Evolutionary conservation across 2,113 vertebrate genomes (phyloP).

Genomic region (Fulmarus glacialis): DNA sequence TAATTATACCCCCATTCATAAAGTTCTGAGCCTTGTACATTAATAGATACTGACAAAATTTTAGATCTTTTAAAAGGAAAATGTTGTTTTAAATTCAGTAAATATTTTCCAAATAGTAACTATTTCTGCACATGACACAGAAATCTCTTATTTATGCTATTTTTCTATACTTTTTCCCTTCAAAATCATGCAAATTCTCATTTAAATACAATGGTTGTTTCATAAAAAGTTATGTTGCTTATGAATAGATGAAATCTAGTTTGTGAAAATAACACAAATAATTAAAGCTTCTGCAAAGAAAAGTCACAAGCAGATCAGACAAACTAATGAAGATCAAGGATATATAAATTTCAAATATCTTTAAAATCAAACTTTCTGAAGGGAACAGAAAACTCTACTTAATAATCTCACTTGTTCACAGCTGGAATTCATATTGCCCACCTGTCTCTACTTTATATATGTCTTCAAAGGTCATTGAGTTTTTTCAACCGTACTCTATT

Average conservation of each 20-base stretch:
- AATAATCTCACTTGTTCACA: not conserved
- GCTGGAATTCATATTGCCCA: not conserved
- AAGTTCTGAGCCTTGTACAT: not conserved
- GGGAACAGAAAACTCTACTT: not conserved
- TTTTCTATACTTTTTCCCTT: not conserved
- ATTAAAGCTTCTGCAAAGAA: not conserved
- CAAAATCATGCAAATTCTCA: not conserved
- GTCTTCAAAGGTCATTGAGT: rapidly evolving
- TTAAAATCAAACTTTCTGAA: not conserved
- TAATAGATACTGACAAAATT: not conserved
- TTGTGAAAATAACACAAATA: not conserved
- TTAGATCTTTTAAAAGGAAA: not conserved
- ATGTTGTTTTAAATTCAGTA: not conserved
- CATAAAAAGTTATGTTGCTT: not conserved
- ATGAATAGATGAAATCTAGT: not conserved
- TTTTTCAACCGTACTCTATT: not conserved
- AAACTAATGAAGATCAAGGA: not conserved
- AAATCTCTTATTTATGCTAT: not conserved
- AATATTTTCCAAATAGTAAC: not conserved
- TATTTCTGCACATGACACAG: not conserved
- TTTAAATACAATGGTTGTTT: not conserved
- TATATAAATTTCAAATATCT: not conserved
- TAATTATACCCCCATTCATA: not conserved
- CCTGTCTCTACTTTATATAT: not conserved
- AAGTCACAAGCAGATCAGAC: not conserved